Base-by-base conservation (phyloP, 2,888 invertebrate species). In the Limnephilus rhombicus region DNA sequence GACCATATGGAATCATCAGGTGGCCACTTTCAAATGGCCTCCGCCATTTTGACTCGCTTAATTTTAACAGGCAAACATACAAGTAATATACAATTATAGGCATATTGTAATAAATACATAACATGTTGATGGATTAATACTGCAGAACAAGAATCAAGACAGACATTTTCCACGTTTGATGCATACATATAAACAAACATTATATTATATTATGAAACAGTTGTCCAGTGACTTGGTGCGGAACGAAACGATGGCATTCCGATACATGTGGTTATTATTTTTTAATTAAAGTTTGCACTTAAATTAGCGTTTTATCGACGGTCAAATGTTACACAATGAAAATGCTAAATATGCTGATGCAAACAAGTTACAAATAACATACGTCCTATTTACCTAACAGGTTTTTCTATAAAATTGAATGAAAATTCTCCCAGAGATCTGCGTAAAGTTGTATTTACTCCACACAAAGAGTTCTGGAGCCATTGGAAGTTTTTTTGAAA, bases 21-120 rank as follows among this genome's bases (percentile, higher is more conserved):
- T 34, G 68, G 80, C 88, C 88, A 88, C 68, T 37, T 88, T 88
- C 31, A 11, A 34, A 88, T 80, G 87, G 15, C 87, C 13, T 15
- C 68, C 37, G 88, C 80, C 80, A 37, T 11, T 80, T 13, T 12
- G 37, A 86, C 29, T 24, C 34, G 37, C 34, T 29, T 31, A 49
- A n/a, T 49, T 18, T 37, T 29, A 53, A 29, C 24, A 24, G 45
- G 53, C 53, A 87, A 53, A n/a, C 53, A 87, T 87, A 87, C 86
- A 86, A 45, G 31, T 86, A 29, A 68, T 68, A 68, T 68, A 68
- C 68, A 68, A n/a, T 24, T 68, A 68, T 68, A 68, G 68, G 68
- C 68, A 68, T 68, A 68, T 68, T 24, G 68, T n/a, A 68, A 68
- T 68, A n/a, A 24, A 68, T 24, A 68, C 68, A 68, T 68, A 68